These are phyloP conservation scores for Lacerta bilineata DNA, from an alignment of 2,797 vertebrate genomes.

Conservation along the genomic window DNA sequence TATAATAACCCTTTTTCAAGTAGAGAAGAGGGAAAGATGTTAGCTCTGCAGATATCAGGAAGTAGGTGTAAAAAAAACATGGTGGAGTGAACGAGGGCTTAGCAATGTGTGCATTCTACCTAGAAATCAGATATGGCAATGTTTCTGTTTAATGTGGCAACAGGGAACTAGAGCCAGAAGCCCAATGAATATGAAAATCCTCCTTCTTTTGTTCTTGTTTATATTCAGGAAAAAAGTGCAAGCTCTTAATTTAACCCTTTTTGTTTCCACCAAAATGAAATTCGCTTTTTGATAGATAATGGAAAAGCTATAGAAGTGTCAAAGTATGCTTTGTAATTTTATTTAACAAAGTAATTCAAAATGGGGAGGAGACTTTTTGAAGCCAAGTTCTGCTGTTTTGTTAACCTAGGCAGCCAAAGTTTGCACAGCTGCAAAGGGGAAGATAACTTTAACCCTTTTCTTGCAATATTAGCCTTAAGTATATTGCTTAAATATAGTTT, in stretches of 20 bases:
- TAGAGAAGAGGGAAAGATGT: neutral
- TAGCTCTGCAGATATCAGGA: slow-evolving; percentile 52
- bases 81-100: slow-evolving; percentile 51
- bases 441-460: slow-evolving; percentile 57
- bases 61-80: slow-evolving; percentile 50
- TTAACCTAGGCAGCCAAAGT: fast-evolving
- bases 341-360: slow-evolving; percentile 58
- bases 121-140: slow-evolving; percentile 60
- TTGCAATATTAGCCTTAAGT: slow-evolving; percentile 1
- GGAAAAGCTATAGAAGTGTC: slow-evolving; percentile 55
- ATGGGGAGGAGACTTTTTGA: slow-evolving; percentile 20
- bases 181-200: slow-evolving; percentile 55
- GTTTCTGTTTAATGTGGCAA: slow-evolving; percentile 65
- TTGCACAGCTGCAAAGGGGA: slow-evolving; percentile 43
- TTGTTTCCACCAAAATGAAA: slow-evolving; percentile 56
- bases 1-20: slow-evolving; percentile 36
- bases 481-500: neutral
- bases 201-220: slow-evolving; percentile 53
- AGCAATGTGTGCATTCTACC: slow-evolving; percentile 42
- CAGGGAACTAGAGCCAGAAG: slow-evolving; percentile 56
- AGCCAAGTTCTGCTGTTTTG: slow-evolving; percentile 49
- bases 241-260: slow-evolving; percentile 46
- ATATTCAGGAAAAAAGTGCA: slow-evolving; percentile 50
- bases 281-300: slow-evolving; percentile 60
- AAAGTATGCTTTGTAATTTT: slow-evolving; percentile 39